phyloP scores from a whole-genome alignment of 2,113 vertebrate species.

The Ailuropoda melanoleuca region DNA sequence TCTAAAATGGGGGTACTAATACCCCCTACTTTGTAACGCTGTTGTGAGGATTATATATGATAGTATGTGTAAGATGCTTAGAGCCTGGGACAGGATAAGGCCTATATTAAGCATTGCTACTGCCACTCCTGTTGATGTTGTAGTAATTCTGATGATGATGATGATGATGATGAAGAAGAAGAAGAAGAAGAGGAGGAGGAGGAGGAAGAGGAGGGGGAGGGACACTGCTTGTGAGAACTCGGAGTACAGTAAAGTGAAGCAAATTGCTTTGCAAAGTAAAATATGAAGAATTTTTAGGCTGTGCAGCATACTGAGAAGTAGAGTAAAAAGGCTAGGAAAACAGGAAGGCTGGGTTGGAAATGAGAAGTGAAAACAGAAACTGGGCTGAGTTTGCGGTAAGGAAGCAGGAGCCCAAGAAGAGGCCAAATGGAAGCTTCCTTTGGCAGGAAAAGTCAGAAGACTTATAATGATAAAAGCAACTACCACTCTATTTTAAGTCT shows the following conservation, averaged over 20 bases:
- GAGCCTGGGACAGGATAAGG: neutral
- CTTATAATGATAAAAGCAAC: neutral
- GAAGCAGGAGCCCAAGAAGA: neutral
- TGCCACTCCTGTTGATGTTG: neutral
- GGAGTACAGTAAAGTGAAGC: neutral
- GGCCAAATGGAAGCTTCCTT: neutral
- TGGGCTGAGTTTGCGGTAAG: neutral
- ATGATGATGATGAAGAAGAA: too few relatives aligned
- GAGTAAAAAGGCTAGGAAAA: neutral
- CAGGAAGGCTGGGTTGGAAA: neutral
- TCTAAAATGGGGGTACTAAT: neutral
- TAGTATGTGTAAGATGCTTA: neutral
- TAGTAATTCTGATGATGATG: neutral
- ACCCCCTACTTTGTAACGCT: neutral
- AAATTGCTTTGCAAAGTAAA: neutral
- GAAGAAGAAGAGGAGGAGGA: neutral
- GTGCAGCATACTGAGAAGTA: neutral
- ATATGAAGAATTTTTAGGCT: neutral
- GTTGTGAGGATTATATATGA: neutral
- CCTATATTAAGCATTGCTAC: neutral
- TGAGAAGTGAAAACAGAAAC: neutral
- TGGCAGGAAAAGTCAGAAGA: neutral
- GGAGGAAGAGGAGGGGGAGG: neutral
- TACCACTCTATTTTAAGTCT: neutral
- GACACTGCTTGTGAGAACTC: neutral